Conservation (phyloP, 2,797 vertebrate genomes). For the Acanthopagrus latus region DNA sequence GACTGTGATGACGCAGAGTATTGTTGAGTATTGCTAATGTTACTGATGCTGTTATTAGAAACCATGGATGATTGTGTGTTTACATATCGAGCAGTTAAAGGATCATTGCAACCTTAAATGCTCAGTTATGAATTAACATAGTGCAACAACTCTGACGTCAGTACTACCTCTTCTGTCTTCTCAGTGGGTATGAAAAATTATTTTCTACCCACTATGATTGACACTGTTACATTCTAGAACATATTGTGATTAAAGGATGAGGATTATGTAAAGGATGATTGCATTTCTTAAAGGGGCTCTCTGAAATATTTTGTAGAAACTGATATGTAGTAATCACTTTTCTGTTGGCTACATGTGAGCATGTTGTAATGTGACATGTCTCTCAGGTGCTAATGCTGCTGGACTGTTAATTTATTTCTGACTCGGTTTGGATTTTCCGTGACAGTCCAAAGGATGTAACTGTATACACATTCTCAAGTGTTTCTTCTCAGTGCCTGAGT, state of each 20-base stretch:
- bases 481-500: too few relatives aligned
- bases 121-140: conserved; percentile 1
- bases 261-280: background rate
- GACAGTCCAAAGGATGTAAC: too few relatives aligned
- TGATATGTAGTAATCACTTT: too few relatives aligned
- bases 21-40: conserved; percentile 29
- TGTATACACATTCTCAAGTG: too few relatives aligned
- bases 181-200: background rate
- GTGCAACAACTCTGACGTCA: conserved; percentile 8
- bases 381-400: too few relatives aligned
- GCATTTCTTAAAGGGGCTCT: background rate
- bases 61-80: conserved; percentile 11
- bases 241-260: too few relatives aligned
- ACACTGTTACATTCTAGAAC: background rate
- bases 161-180: background rate
- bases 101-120: conserved; percentile 13
- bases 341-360: too few relatives aligned
- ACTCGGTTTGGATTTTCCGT: too few relatives aligned
- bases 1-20: conserved; percentile 17
- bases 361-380: too few relatives aligned
- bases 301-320: too few relatives aligned
- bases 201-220: conserved; percentile 1
- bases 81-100: conserved; percentile 1
- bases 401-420: too few relatives aligned
- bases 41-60: conserved; percentile 5